A percentile compares a stretch with the other conserved stretches of the same genome.
phyloP scores from a whole-genome alignment of 1,140 invertebrate species.

The Hyles vespertilio region DNA sequence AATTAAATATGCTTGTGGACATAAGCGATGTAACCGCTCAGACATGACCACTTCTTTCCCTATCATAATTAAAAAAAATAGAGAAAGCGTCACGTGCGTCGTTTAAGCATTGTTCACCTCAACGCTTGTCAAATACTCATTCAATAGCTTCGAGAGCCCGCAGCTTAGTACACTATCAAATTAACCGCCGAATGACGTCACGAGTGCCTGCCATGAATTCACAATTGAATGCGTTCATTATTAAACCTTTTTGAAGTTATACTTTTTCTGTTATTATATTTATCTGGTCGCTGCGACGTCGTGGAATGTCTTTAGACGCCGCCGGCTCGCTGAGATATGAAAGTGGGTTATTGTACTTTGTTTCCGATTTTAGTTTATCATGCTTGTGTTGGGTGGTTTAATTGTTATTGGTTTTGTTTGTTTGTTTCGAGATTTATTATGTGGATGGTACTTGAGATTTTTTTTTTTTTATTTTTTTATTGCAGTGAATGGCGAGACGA shows the following conservation, averaged over 20 bases:
- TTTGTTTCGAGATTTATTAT: too few species aligned
- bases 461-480: too few species aligned
- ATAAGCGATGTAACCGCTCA: too few species aligned
- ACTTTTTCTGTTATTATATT: slow-evolving; percentile 23
- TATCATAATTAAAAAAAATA: slow-evolving; percentile 3
- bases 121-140: slow-evolving; percentile 10
- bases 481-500: too few species aligned
- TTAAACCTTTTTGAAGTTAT: slow-evolving; percentile 25
- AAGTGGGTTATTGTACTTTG: slow-evolving; percentile 39
- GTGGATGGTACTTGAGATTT: too few species aligned
- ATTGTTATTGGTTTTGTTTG: neutral
- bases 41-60: too few species aligned
- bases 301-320: slow-evolving; percentile 32
- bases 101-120: slow-evolving; percentile 8
- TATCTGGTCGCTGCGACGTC: slow-evolving; percentile 28
- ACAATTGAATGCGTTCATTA: slow-evolving; percentile 52
- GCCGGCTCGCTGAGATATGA: slow-evolving; percentile 25
- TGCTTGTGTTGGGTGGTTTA: neutral
- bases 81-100: neutral
- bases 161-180: slow-evolving; percentile 31
- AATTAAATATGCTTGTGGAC: too few species aligned
- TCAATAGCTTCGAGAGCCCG: slow-evolving; percentile 17
- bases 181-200: slow-evolving; percentile 42
- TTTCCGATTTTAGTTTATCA: slow-evolving; percentile 33
- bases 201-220: slow-evolving; percentile 35